Evolutionary conservation across 1,140 invertebrate genomes (phyloP), one percentile per base, ranked within the genome.

Genomic region (Pseudomyrmex gracilis): DNA sequence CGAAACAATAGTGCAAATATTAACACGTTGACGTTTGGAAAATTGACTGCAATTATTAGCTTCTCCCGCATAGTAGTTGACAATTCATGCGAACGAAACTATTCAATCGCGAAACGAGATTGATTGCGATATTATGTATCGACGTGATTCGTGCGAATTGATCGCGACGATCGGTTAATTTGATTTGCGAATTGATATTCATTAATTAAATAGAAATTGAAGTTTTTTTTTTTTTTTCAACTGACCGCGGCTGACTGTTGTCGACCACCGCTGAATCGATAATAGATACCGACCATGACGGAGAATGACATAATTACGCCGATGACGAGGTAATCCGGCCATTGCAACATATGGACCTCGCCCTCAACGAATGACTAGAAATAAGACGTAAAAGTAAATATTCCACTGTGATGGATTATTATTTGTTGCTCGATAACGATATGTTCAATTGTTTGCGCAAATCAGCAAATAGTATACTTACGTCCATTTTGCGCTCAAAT

Each of bases 251-350:
- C 96, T 1, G 97, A 98, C 93, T 96, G 97, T 93, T 99, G 98
- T 91, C 96, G 97, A 2, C 97, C 97, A 43, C 98, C 98, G 49
- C 96, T 97, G 88, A 98, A 97, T 64, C 97, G 95, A 92, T 97
- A 98, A 90, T 97, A 98, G 22, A 98, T 83, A 1, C 97, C 98
- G 83, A 98, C 98, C 0, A 90, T 91, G 1, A 97, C 82, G 5
- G 93, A 94, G 76, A 92, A 90, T 47, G 76, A 76, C 47, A 94
- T 83, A 24, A 93, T 90, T 60, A 89, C 73, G 20, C 83, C 89
- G 71, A 94, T 88, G 8, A 93, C 89, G 9, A 92, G 20, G 73
- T 93, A 94, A 84, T 94, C 93, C 63, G 82, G 60, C 92, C 89
- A 92, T 90, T 88, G 85, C 60, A 94, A 67, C 34, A 68, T 68